A percentile compares a stretch with the other conserved stretches of the same genome.
Evolutionary conservation across 2,888 invertebrate genomes (phyloP).

Genomic region (Trisateles emortualis): DNA sequence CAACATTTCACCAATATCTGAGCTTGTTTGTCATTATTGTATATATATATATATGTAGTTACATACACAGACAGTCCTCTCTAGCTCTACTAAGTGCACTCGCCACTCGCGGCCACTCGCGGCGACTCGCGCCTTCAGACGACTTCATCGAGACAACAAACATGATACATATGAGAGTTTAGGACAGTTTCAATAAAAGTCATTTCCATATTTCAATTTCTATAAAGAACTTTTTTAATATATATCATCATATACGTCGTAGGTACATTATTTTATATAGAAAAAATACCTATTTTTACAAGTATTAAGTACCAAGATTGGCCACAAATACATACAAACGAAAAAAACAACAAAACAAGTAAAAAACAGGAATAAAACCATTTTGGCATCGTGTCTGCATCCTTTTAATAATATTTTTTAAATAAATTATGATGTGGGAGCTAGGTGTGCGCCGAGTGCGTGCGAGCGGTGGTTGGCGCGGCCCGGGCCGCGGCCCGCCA

Average conservation of each 20-base stretch:
- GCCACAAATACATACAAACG: slow-evolving; percentile 86
- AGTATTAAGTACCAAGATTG: slow-evolving; percentile 86
- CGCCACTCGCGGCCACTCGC: no score
- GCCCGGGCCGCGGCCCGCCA: slow-evolving; percentile 25
- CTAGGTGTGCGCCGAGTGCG: slow-evolving; percentile 57
- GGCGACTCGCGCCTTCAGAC: no score
- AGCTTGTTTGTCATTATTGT: slow-evolving; percentile 33
- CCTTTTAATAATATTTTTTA: slow-evolving; percentile 76
- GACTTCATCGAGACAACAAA: no score
- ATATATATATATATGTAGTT: slow-evolving; percentile 25
- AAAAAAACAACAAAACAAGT: slow-evolving; percentile 85
- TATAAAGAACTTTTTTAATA: slow-evolving; percentile 85
- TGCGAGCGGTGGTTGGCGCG: slow-evolving; percentile 9
- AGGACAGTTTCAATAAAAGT: slow-evolving; percentile 78
- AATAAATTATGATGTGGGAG: slow-evolving; percentile 76
- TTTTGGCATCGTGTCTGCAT: slow-evolving; percentile 86
- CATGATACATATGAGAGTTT: no score
- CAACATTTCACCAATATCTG: slow-evolving; percentile 45
- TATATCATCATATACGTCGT: slow-evolving; percentile 83
- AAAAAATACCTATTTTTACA: slow-evolving; percentile 86
- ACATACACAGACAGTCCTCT: background rate
- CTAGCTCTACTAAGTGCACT: no score
- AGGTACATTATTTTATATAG: slow-evolving; percentile 85
- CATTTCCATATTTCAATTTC: slow-evolving; percentile 81
- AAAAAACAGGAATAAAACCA: slow-evolving; percentile 86